Evolutionary conservation across 2,888 invertebrate species (phyloP).

Genomic region (Hirtodrosophila confusa): DNA sequence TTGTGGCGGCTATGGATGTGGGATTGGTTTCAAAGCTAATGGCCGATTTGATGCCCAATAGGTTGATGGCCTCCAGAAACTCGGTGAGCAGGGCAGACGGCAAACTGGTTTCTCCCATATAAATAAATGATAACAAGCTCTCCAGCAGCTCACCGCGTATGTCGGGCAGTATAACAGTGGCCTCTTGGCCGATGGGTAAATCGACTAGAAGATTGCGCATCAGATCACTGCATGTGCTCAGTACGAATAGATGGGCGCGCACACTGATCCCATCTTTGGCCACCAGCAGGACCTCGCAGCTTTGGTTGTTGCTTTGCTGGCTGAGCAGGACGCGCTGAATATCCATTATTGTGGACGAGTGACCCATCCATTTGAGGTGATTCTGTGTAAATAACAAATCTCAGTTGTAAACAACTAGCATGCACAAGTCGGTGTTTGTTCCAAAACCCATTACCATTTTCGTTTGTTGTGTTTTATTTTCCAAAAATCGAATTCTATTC

Average conservation of each 20-base stretch:
- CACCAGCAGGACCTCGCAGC: constrained; percentile 81
- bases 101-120: constrained; percentile 82
- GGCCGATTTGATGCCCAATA: constrained; percentile 83
- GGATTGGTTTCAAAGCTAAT: constrained; percentile 83
- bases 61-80: constrained; percentile 82
- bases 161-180: constrained; percentile 83
- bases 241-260: constrained; percentile 82
- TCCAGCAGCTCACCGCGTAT: constrained; percentile 81
- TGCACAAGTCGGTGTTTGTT: constrained; percentile 30
- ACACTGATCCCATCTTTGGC: constrained; percentile 80
- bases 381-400: constrained; percentile 59
- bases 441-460: constrained; percentile 68
- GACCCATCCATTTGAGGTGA: constrained; percentile 84
- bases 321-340: constrained; percentile 80
- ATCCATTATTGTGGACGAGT: constrained; percentile 82
- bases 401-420: constrained; percentile 14
- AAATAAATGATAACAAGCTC: constrained; percentile 82
- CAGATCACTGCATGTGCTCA: constrained; percentile 82
- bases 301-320: constrained; percentile 68
- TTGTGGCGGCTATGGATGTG: constrained; percentile 35
- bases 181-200: constrained; percentile 78
- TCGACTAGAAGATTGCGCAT: constrained; percentile 80
- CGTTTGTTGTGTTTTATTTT: constrained; percentile 73
- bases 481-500: constrained; percentile 65
- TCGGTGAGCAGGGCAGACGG: constrained; percentile 81